Evolutionary conservation across 2,113 vertebrate genomes (phyloP), one percentile per base, ranked within the genome.

Genomic region (Odobenus rosmarus): DNA sequence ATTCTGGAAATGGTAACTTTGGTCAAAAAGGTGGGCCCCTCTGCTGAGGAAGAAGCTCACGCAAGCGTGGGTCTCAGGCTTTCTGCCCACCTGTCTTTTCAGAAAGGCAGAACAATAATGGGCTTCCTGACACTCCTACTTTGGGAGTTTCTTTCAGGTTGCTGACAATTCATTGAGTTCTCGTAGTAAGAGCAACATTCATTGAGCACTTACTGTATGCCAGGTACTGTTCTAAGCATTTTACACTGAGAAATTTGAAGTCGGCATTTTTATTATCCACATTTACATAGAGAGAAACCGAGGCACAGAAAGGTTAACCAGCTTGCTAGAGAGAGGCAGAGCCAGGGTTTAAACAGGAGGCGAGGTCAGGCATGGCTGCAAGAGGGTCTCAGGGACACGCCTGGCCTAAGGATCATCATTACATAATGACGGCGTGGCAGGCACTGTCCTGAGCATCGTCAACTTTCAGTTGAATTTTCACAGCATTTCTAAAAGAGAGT

Each of bases 281-380:
- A 36, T 14, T 71, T 69, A 53, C 28, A 76, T 21, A 79, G 4
- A 59, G 51, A 72, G 57, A 62, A 59, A 64, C n/a, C 13, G 62
- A 96, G 36, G 21, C 95, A 59, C 4, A 2, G 33, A 49, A 57
- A 42, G 13, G 1, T 69, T 83, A 69, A n/a, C 13, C 28, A 18
- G 42, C 19, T 71, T 57, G 18, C 67, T 42, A 53, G 46, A 62
- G 49, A 88, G 62, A 97, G 53, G 9, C 46, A n/a, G 67, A 90
- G 61, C 10, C 76, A 74, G 59, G 72, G 13, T 51, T 28, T 49
- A 59, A 69, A 53, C 15, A 21, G 51, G 53, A 11, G 15, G 3
- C 3, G 0, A 2, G 1, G 33, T 57, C 67, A 14, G 4, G 28
- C 23, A 19, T 0, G 6, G 49, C 36, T 26, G 9, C 5, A 10